Percentiles rank a stretch among this genome's conserved stretches.
These are phyloP conservation scores for Chroicocephalus ridibundus DNA, from an alignment of 2,113 vertebrate species.

Conservation along the genomic window DNA sequence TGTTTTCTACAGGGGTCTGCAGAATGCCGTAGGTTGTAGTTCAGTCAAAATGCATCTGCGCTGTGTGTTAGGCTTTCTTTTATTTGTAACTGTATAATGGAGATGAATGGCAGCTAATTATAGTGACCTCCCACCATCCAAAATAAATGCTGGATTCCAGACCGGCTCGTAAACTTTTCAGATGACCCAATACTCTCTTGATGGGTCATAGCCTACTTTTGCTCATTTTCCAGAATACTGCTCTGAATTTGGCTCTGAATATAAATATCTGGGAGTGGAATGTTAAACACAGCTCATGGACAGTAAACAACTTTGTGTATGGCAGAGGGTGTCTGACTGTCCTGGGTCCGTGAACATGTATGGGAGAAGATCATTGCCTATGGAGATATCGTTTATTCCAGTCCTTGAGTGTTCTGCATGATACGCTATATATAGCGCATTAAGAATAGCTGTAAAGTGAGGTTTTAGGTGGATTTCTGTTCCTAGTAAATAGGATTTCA, in stretches of 20 bases:
- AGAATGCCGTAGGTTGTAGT: neutral
- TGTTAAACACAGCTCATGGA: constrained; percentile 23
- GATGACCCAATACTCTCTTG: neutral
- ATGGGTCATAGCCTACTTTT: constrained; percentile 35
- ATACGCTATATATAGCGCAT: neutral
- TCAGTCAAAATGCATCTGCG: neutral
- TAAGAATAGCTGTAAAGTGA: neutral
- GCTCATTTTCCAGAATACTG: constrained; percentile 42
- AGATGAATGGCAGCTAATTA: neutral
- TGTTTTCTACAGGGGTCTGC: neutral
- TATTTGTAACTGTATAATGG: neutral
- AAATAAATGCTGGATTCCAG: constrained; percentile 35
- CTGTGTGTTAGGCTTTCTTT: neutral
- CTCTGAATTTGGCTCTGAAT: constrained; percentile 24
- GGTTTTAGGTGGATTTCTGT: neutral
- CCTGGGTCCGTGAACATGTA: neutral
- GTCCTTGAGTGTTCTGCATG: neutral
- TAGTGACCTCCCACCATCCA: neutral
- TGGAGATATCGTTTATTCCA: neutral
- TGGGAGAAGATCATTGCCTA: neutral
- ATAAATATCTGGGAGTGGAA: constrained; percentile 56
- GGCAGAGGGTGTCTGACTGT: neutral
- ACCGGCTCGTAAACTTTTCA: neutral
- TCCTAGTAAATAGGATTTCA: neutral
- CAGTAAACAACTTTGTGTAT: neutral